A percentile compares a stretch with the other conserved stretches of the same genome.
Conservation (phyloP, 1,140 invertebrate genomes). For the Mactra quadrangularis region DNA sequence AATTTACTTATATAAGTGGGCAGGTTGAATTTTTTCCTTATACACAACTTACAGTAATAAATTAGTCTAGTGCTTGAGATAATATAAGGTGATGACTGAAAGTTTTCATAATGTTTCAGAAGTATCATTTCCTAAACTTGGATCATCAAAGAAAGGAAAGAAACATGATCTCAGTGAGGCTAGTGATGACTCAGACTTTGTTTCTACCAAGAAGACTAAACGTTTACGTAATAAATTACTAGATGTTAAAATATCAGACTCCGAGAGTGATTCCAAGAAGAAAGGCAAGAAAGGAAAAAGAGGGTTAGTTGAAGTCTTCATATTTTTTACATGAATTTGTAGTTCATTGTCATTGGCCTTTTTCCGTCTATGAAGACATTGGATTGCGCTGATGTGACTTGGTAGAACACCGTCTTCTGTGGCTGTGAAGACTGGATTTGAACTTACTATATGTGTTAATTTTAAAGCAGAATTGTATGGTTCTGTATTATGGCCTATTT, state of each 20-base stretch:
- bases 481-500: too few relatives aligned
- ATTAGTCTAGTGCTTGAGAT: too few relatives aligned
- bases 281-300: conserved; percentile 48
- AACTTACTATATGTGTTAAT: not conserved
- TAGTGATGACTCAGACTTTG: conserved; percentile 56
- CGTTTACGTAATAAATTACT: conserved; percentile 46
- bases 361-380: too few relatives aligned
- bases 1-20: too few relatives aligned
- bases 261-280: conserved; percentile 60
- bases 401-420: too few relatives aligned
- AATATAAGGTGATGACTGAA: too few relatives aligned
- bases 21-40: too few relatives aligned
- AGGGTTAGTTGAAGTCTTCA: conserved; percentile 2
- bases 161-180: conserved; percentile 2
- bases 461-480: conserved; percentile 4
- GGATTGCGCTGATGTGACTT: too few relatives aligned
- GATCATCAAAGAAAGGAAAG: conserved; percentile 22
- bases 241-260: conserved; percentile 67
- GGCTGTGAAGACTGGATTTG: not conserved
- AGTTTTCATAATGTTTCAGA: too few relatives aligned
- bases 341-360: too few relatives aligned
- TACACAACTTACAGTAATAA: too few relatives aligned
- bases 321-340: too few relatives aligned
- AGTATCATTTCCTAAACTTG: conserved; percentile 54
- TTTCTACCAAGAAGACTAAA: conserved; percentile 61